Percentiles rank a stretch among this genome's conserved stretches.
phyloP scores from a whole-genome alignment of 2,888 invertebrate genomes.

The Drosophila peninsularis region DNA sequence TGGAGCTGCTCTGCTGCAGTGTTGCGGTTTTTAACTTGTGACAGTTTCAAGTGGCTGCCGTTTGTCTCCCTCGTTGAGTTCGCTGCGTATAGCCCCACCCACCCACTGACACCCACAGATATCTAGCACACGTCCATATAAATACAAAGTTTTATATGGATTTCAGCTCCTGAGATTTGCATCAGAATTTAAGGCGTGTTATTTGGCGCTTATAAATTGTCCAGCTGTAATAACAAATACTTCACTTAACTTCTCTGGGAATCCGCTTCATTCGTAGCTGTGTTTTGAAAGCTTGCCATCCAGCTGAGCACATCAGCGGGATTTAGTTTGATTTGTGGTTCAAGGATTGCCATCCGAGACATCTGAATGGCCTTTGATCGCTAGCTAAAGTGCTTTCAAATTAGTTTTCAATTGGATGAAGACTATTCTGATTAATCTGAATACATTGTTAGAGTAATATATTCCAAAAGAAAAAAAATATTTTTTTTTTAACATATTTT shows the following conservation, averaged over 20 bases:
- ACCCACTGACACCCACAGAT: background rate
- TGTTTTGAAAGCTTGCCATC: background rate
- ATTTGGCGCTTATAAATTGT: constrained; percentile 70
- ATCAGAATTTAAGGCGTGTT: constrained; percentile 61
- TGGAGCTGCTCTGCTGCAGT: constrained; percentile 57
- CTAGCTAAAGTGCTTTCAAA: background rate
- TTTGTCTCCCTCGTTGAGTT: constrained; percentile 63
- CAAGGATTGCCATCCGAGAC: background rate
- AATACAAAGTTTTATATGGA: constrained; percentile 15
- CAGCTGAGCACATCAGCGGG: constrained; percentile 5
- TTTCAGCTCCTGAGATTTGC: constrained; percentile 49
- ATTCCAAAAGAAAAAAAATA: too few relatives aligned
- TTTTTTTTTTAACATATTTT: too few relatives aligned
- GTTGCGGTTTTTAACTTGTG: constrained; percentile 80
- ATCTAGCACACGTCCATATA: constrained; percentile 8
- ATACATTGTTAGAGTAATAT: too few relatives aligned
- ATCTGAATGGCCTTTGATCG: background rate
- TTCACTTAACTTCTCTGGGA: constrained; percentile 23
- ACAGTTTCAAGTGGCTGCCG: constrained; percentile 79
- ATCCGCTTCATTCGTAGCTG: constrained; percentile 27
- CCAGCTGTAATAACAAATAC: constrained; percentile 54
- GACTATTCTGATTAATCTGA: too few relatives aligned
- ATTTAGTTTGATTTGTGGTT: background rate
- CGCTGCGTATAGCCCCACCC: constrained; percentile 16
- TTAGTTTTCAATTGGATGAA: too few relatives aligned